Percentiles rank a stretch among this genome's conserved stretches.
These are phyloP conservation scores for Drosophila nigrodunni DNA, from an alignment of 1,140 invertebrate species.

Conservation along the genomic window DNA sequence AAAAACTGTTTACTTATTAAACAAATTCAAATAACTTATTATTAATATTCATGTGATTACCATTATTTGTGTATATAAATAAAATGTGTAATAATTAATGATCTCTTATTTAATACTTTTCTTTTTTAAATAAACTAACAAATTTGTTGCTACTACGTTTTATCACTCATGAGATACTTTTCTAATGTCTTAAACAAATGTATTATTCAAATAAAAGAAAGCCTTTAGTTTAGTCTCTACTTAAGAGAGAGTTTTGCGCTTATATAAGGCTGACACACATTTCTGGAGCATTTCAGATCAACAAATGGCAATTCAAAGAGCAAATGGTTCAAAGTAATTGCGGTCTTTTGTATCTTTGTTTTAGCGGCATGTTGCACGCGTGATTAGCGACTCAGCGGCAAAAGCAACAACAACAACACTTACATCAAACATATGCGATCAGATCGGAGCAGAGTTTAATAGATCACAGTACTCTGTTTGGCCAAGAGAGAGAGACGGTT, in stretches of 20 bases:
- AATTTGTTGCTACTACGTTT: no score
- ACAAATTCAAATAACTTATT: no score
- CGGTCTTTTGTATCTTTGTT: constrained; percentile 58
- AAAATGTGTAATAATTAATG: no score
- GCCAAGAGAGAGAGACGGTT: background rate
- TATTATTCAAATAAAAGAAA: no score
- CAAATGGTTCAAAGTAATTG: constrained; percentile 35
- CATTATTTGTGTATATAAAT: no score
- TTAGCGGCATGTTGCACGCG: constrained; percentile 76
- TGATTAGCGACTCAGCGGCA: constrained; percentile 64
- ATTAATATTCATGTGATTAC: no score
- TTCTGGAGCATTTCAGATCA: constrained; percentile 28
- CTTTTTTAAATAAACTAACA: no score
- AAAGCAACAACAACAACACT: constrained; percentile 29
- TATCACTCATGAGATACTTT: no score
- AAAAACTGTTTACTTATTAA: no score
- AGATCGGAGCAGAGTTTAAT: constrained; percentile 42
- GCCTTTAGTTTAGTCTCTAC: no score
- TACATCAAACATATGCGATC: constrained; percentile 74
- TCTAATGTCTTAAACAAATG: no score
- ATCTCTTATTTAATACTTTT: no score
- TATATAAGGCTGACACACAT: constrained; percentile 43
- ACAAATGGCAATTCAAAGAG: constrained; percentile 37
- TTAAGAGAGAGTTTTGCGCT: background rate
- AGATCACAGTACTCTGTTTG: constrained; percentile 55